Evolutionary conservation across 2,888 invertebrate genomes (phyloP).

Genomic region (Ethmia dodecea): DNA sequence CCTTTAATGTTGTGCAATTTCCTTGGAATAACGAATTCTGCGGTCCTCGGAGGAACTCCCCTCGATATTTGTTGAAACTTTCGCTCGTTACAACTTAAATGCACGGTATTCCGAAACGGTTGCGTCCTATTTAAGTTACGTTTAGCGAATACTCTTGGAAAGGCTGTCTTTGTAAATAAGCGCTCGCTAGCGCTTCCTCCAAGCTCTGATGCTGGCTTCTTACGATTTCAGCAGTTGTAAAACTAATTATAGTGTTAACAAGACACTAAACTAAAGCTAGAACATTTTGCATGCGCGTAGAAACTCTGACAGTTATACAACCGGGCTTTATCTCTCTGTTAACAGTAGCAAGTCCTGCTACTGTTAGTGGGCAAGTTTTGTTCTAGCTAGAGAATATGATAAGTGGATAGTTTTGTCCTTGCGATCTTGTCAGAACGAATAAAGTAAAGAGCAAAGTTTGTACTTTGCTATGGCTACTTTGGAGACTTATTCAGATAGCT

Average conservation of each 20-base stretch:
- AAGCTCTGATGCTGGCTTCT: background rate
- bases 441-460: too few relatives aligned
- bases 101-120: constrained; percentile 33
- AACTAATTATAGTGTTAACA: background rate
- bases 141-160: constrained; percentile 19
- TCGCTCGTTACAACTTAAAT: constrained; percentile 42
- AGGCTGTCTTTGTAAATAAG: constrained; percentile 18
- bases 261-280: background rate
- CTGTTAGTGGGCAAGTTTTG: too few relatives aligned
- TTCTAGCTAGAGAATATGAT: too few relatives aligned
- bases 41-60: constrained; percentile 31
- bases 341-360: too few relatives aligned
- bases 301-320: background rate
- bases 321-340: background rate
- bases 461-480: too few relatives aligned
- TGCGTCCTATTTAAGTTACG: constrained; percentile 28
- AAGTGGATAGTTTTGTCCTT: too few relatives aligned
- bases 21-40: constrained; percentile 43
- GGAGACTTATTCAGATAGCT: too few relatives aligned
- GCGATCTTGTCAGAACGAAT: too few relatives aligned
- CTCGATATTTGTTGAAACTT: constrained; percentile 41
- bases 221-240: background rate
- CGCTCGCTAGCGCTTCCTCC: background rate
- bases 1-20: constrained; percentile 40
- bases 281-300: background rate